These are phyloP conservation scores for Steinernema khuongi DNA, from an alignment of 1,140 invertebrate species.

Conservation along the genomic window DNA sequence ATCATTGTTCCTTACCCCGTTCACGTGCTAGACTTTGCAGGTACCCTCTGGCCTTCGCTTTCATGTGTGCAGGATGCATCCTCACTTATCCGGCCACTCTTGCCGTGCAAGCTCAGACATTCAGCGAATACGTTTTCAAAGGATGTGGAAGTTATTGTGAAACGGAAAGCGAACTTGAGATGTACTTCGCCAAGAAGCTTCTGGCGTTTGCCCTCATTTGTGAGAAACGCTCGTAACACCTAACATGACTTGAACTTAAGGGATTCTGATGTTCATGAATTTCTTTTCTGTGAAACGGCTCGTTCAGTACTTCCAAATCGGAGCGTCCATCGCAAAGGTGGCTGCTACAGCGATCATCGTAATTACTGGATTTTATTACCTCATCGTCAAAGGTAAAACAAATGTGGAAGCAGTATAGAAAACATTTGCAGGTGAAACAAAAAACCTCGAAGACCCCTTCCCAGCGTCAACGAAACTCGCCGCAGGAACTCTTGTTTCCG, in stretches of 20 bases:
- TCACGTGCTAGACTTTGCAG: background rate
- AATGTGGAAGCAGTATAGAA: background rate
- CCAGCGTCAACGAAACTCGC: conserved; percentile 2
- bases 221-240: conserved; percentile 21
- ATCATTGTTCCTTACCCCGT: background rate
- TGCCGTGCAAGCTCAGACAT: conserved; percentile 41
- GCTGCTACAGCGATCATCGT: conserved; percentile 34
- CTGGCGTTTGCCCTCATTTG: conserved; percentile 45
- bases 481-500: conserved; percentile 20
- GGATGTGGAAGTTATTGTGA: conserved; percentile 10
- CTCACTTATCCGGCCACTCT: conserved; percentile 48
- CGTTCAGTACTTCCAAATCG: conserved; percentile 46
- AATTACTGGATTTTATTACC: conserved; percentile 37
- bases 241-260: background rate
- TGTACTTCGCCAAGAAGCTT: conserved; percentile 1
- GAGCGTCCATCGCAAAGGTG: conserved; percentile 45
- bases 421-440: conserved; percentile 39
- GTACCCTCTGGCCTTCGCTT: conserved; percentile 41
- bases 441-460: conserved; percentile 45
- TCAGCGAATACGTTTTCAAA: conserved; percentile 44
- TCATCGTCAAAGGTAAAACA: conserved; percentile 37
- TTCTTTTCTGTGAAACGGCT: conserved; percentile 25
- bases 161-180: background rate
- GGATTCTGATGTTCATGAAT: background rate
- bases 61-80: conserved; percentile 44